These are phyloP conservation scores for Eremophila alpestris DNA, from an alignment of 2,797 vertebrate genomes.

Conservation along the genomic window DNA sequence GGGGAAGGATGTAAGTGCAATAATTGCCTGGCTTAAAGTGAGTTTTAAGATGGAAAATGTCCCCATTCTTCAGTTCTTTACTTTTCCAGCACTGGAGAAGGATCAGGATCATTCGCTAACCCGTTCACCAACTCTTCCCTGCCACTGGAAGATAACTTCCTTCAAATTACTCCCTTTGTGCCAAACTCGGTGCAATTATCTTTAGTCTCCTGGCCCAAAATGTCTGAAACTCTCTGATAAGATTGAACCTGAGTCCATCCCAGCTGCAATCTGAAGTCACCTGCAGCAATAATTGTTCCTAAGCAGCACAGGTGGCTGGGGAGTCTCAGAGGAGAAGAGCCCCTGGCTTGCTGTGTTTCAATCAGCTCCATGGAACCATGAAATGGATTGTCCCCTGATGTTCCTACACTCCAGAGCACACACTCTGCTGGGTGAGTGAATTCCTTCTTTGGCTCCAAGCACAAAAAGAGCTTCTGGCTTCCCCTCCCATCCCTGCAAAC, in stretches of 20 bases:
- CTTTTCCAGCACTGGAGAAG: not conserved
- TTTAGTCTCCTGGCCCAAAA: not conserved
- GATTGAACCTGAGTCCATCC: not conserved
- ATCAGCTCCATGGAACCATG: slow-evolving; percentile 56
- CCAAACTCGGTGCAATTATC: not conserved
- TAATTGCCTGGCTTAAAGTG: not conserved
- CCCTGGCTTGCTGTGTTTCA: slow-evolving; percentile 50
- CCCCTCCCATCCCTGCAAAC: slow-evolving; percentile 1
- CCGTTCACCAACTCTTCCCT: not conserved
- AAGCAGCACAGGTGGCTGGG: not conserved
- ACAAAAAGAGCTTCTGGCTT: slow-evolving; percentile 45
- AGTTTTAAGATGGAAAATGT: not conserved
- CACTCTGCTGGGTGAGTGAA: not conserved
- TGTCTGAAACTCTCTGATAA: slow-evolving; percentile 39
- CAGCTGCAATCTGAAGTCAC: not conserved
- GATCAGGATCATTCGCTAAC: not conserved
- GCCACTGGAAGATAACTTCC: slow-evolving; percentile 17
- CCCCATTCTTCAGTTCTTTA: not conserved
- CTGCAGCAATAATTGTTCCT: slow-evolving; percentile 1
- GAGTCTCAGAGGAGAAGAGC: not conserved
- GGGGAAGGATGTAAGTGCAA: not conserved
- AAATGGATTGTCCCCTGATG: slow-evolving; percentile 44
- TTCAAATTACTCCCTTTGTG: slow-evolving; percentile 12
- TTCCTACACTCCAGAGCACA: slow-evolving; percentile 7
- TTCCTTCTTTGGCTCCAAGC: slow-evolving; percentile 46